Evolutionary conservation across 1,140 invertebrate species (phyloP).

Genomic region (Scaptodrosophila lebanonensis): DNA sequence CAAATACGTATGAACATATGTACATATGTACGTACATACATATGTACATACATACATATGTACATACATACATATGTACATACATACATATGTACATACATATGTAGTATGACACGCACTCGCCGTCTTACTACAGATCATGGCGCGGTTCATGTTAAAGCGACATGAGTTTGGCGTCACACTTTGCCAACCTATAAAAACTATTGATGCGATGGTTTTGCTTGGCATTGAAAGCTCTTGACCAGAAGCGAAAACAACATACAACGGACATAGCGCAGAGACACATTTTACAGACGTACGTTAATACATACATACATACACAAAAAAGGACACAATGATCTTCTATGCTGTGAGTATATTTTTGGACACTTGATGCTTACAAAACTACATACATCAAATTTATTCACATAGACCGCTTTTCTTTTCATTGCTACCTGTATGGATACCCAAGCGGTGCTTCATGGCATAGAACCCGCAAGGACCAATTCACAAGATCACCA

Average conservation of each 20-base stretch:
- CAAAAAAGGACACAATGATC: slow-evolving; percentile 1
- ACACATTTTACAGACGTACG: too few species aligned
- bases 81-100: too few species aligned
- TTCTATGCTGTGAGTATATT: slow-evolving; percentile 1
- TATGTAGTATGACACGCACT: too few species aligned
- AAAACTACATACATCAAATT: neutral
- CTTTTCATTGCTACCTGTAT: neutral
- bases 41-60: too few species aligned
- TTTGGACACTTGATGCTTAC: neutral
- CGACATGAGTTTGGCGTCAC: slow-evolving; percentile 9
- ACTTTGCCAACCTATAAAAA: slow-evolving; percentile 25
- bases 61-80: too few species aligned
- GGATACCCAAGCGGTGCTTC: slow-evolving; percentile 17
- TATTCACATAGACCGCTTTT: neutral
- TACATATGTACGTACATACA: too few species aligned
- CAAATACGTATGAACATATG: too few species aligned
- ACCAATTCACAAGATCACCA: too few species aligned
- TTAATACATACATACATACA: neutral
- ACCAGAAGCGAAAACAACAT: slow-evolving; percentile 5
- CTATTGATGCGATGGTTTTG: slow-evolving; percentile 6
- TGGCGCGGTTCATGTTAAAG: slow-evolving; percentile 29
- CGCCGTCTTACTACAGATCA: too few species aligned
- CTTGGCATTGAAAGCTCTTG: slow-evolving; percentile 15
- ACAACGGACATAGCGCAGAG: neutral
- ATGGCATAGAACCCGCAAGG: slow-evolving; percentile 22